Evolutionary conservation across 2,797 vertebrate genomes (phyloP), one percentile per base, ranked within the genome.

Genomic region (Ambastaia sidthimunki): DNA sequence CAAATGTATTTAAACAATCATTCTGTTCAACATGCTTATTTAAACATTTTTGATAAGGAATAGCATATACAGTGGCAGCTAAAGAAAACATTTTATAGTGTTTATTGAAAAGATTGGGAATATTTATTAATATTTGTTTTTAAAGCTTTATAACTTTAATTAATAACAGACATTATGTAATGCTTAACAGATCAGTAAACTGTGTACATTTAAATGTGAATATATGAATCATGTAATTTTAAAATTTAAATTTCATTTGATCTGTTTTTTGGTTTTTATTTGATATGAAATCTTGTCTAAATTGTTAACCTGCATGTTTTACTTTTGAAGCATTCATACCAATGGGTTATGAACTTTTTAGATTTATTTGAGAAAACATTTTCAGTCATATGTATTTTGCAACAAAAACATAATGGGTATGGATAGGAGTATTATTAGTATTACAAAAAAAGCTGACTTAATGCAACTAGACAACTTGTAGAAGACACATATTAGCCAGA

Each of bases 401-500:
- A 44, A 44, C 60, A 63, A 34, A 25, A 67, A 23, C 16, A 25
- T 41, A 76, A 37, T 7, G 4, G 62, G 37, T 52, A 74, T 2
- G n/a, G 34, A 50, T 63, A 28, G 41, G 57, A 75, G 60, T 48
- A 48, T 78, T 54, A 48, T 76, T 54, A 85, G 47, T 80, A 81
- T 78, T 84, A 80, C 50, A 80, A 84, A 77, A 70, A 81, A 67
- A 25, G 48, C 47, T 73, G 37, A 80, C 18, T 21, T 52, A 62
- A 67, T 83, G 50, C 66, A 72, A 87, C 65, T 34, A 86, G 87
- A 78, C 71, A 68, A 25, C 1, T 15, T 11, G 80, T 55, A 73
- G 55, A 80, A 62, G 74, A 82, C 79, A 88, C 83, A 89, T 80
- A 87, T 28, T 4, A 60, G 59, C 52, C 25, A 75, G 75, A 68